These are phyloP conservation scores for Phyllotis vaccarum DNA, from an alignment of 2,797 vertebrate species.

Conservation along the genomic window DNA sequence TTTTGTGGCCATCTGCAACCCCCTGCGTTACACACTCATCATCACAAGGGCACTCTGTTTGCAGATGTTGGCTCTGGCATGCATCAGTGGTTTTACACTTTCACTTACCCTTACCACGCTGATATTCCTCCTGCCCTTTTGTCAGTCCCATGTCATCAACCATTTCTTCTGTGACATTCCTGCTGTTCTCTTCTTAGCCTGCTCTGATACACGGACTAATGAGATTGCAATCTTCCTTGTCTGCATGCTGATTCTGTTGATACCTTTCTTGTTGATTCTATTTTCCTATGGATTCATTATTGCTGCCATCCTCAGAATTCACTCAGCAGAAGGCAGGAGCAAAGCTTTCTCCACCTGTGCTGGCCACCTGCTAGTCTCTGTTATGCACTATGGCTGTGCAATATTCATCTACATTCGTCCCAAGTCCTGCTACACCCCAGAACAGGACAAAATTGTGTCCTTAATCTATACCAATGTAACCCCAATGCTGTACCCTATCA, in stretches of 20 bases:
- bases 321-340: slow-evolving; percentile 41
- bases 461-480: slow-evolving; percentile 73
- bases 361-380: slow-evolving; percentile 62
- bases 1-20: slow-evolving; percentile 70
- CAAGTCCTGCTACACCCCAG: slow-evolving; percentile 58
- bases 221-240: slow-evolving; percentile 66
- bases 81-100: slow-evolving; percentile 52
- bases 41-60: slow-evolving; percentile 53
- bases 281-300: slow-evolving; percentile 60
- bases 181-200: slow-evolving; percentile 67
- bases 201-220: slow-evolving; percentile 41
- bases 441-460: slow-evolving; percentile 71
- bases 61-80: slow-evolving; percentile 46
- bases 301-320: slow-evolving; percentile 56
- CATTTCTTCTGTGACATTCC: slow-evolving; percentile 75
- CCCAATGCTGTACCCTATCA: slow-evolving; percentile 71
- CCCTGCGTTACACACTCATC: slow-evolving; percentile 58
- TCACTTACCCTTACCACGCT: slow-evolving; percentile 56
- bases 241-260: slow-evolving; percentile 58
- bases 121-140: slow-evolving; percentile 68
- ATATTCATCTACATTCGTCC: slow-evolving; percentile 73
- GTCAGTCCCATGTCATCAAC: slow-evolving; percentile 56
- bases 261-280: slow-evolving; percentile 61
- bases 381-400: slow-evolving; percentile 70
- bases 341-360: slow-evolving; percentile 77